Evolutionary conservation across 2,797 vertebrate species (phyloP), one percentile per base, ranked within the genome.

Genomic region (Taeniopygia guttata): DNA sequence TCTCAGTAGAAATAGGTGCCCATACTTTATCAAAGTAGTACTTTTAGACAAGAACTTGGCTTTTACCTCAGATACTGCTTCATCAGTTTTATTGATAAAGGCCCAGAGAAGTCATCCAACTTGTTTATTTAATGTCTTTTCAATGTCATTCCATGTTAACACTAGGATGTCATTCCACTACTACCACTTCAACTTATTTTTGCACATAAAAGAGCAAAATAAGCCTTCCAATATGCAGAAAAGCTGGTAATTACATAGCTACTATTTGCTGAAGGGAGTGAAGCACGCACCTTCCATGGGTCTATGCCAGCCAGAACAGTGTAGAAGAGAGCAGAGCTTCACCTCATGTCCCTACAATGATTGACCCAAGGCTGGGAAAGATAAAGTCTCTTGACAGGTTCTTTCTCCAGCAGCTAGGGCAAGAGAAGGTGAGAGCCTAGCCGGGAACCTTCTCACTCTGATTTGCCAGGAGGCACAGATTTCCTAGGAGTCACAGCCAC

Each of bases 1-100:
- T 88, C 42, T 76, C 70, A 63, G 58, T 91, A 94, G 85, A 86
- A 94, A 93, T 12, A 93, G 66, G 63, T 93, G 86, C 80, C 77
- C 52, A 87, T 88, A 93, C 67, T 86, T 93, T 46, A 85, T 52
- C 63, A 51, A 76, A 95, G 66, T 63, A 87, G 22, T 42, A 66
- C 75, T 87, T 88, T 73, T 30, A 75, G 73, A 84, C 84, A 77
- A 87, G 68, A 40, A 56, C n/a, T 92, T 87, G 78, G 78, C 86
- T 92, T 63, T 74, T 93, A 89, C 45, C 38, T 92, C 52, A 25
- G 63, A 46, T 29, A 73, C 89, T 69, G 46, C 59, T 87, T 91
- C 76, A 76, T 82, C 56, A 85, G 25, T 87, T 87, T 74, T 76
- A 91, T 26, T 70, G 76, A 83, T 83, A 85, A 69, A 87, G 63